Evolutionary conservation across 1,140 invertebrate species (phyloP).

Genomic region (Periplaneta americana): DNA sequence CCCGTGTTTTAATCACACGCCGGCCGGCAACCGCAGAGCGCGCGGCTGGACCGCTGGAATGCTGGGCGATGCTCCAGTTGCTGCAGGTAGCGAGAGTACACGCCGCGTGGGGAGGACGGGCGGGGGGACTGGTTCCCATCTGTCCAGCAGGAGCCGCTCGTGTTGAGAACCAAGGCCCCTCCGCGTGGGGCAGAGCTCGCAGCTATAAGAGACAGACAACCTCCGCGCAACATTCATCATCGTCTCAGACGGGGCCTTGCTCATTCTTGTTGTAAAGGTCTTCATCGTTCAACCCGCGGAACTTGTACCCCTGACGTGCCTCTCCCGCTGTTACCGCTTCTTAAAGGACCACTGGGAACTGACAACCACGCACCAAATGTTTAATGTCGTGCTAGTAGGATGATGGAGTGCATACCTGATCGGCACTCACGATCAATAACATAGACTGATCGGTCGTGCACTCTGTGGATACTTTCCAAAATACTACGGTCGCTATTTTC

Average conservation of each 20-base stretch:
- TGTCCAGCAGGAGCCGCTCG: neutral
- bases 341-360: neutral
- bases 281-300: neutral
- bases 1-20: too few relatives aligned
- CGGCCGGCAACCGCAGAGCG: neutral
- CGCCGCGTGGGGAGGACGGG: neutral
- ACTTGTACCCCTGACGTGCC: neutral
- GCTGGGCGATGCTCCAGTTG: neutral
- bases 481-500: too few relatives aligned
- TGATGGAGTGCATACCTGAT: neutral
- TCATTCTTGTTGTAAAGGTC: neutral
- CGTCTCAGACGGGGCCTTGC: neutral
- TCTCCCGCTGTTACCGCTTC: neutral
- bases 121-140: neutral
- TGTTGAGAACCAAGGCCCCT: neutral
- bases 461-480: too few relatives aligned
- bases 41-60: neutral
- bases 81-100: neutral
- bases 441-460: too few relatives aligned
- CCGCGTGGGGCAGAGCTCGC: neutral
- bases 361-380: neutral
- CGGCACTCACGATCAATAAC: too few relatives aligned
- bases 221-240: neutral
- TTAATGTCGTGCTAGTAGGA: neutral
- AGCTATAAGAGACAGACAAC: neutral